Evolutionary conservation across 2,797 vertebrate species (phyloP), one percentile per base, ranked within the genome.

Genomic region (Sebastiscus tertius): DNA sequence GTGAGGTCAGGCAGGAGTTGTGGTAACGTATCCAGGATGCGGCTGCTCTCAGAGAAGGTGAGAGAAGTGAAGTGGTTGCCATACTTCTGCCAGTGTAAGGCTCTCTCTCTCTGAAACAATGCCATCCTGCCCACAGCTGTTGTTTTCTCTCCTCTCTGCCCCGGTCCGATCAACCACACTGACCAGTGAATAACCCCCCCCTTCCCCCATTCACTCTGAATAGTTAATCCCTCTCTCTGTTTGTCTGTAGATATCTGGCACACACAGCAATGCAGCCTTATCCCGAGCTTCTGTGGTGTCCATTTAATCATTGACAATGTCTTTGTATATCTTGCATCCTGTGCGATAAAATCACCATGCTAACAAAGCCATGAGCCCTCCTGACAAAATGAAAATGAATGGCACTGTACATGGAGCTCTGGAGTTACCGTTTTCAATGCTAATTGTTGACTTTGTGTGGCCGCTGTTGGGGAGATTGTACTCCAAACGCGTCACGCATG

Each of bases 241-340:
- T 90, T 91, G 86, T 79, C 86, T 66, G 79, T 8, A 82, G 75
- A 90, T 90, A 91, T 93, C 83, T 92, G 88, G 77, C 83, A 54
- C 88, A 82, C 84, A 75, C 88, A 86, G 85, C 89, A 87, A 72
- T 76, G 84, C 68, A 46, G 86, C 89, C 86, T 85, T 82, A 85
- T 86, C 83, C 85, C 54, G 1, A 83, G 85, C 88, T 84, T 87
- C 90, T 90, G 87, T 88, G 85, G 59, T 60, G 84, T 81, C 74
- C 80, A 82, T 94, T 91, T 89, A 93, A 90, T 93, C 86, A 89
- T 88, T 91, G 83, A 92, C 91, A 84, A 83, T 89, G 87, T 94
- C 90, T 91, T 89, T 93, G 91, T 92, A 79, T 82, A 71, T 87
- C 76, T 74, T 61, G 74, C 83, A 89, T 93, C 90, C 91, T 88